Base-by-base conservation (phyloP, 2,888 invertebrate genomes). In the Eristalinus sepulchralis region DNA sequence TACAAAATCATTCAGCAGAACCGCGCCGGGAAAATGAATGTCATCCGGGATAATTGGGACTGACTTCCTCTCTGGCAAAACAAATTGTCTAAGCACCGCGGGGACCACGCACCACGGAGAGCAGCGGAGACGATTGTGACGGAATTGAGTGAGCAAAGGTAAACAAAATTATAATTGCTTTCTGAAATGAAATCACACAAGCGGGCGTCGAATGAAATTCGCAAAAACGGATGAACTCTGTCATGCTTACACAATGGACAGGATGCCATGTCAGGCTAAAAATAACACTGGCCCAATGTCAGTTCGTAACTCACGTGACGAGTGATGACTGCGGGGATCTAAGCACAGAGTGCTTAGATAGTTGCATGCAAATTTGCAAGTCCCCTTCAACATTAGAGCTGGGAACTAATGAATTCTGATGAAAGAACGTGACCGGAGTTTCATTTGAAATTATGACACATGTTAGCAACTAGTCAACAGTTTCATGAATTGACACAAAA, bases 1-100 rank as follows among this genome's bases (percentile, higher is more conserved):
- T 17, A 34, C 63, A n/a, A 63, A 73, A 73, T 63, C 34, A 73
- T 33, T 22, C 73, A 73, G 5, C 63, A 33, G 63, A 63, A 73
- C 73, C 31, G n/a, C 20, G 47, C 47, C 60, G 10, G 6, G 47
- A 72, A 60, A 47, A 39, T 57, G 22, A 57, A 34, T 57, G 71
- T 60, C 71, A 62, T 72, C 20, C 62, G 47, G 47, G 17, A 47
- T 47, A 17, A 47, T 47, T 47, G 47, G 17, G 47, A n/a, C 8
- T 8, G 47, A 47, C 5, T 47, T 47, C 39, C 39, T 47, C n/a
- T n/a, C 11, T 47, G n/a, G 47, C 17, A 47, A 17, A 47, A 47
- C 8, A 47, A 17, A 17, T 47, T 47, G 47, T 47, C 47, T 47
- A 47, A 47, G 17, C 47, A 47, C 47, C 47, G 47, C 47, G 17